These are phyloP conservation scores for Dicaeum eximium DNA, from an alignment of 2,113 vertebrate species.

Conservation along the genomic window DNA sequence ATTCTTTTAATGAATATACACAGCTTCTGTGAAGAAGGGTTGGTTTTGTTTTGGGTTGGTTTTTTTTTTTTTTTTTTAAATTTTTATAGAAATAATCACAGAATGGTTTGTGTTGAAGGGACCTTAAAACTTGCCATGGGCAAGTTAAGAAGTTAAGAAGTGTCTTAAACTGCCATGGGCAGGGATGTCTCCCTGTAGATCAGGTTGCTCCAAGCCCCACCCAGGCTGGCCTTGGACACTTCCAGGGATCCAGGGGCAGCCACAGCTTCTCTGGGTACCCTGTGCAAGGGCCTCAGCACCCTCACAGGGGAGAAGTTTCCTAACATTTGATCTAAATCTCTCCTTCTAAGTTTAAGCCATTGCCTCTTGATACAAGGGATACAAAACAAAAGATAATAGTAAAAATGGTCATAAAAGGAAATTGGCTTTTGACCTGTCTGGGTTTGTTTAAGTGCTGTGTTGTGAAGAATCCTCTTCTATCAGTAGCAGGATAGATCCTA, in stretches of 20 bases:
- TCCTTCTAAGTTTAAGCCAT: background rate
- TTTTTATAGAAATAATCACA: background rate
- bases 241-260: background rate
- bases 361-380: too few relatives aligned
- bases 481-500: background rate
- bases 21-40: background rate
- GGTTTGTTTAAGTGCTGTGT: background rate
- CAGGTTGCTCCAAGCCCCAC: background rate
- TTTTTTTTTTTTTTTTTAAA: accelerated
- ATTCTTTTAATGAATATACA: background rate
- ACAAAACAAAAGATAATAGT: background rate
- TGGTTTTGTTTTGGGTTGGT: accelerated
- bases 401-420: background rate
- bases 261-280: background rate
- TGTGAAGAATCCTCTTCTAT: background rate
- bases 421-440: background rate
- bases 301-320: background rate
- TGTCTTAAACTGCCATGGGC: too few relatives aligned
- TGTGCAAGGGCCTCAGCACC: background rate
- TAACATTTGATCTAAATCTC: background rate
- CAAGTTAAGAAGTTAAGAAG: too few relatives aligned
- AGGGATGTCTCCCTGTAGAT: background rate
- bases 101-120: background rate
- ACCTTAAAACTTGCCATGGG: background rate
- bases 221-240: background rate